Conservation (phyloP, 2,113 vertebrate genomes). For the Apaloderma vittatum region DNA sequence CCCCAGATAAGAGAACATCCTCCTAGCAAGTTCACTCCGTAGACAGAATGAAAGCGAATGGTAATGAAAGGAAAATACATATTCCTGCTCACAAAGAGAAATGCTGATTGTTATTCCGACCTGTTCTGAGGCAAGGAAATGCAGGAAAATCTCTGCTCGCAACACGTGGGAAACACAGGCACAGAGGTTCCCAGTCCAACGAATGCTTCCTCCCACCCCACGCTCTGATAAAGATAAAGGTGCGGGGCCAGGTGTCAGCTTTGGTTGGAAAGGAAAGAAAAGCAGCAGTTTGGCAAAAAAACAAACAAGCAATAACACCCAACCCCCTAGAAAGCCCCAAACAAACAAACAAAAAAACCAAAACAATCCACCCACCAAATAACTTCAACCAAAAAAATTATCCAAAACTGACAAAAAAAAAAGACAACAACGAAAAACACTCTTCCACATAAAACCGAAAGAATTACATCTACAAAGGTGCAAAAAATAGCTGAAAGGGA, state of each 20-base stretch:
- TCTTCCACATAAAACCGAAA: not conserved
- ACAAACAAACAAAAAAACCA: not conserved
- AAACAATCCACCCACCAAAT: not conserved
- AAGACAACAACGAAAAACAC: not conserved
- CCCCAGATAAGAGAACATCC: not conserved
- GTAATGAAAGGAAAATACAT: conserved; percentile 43
- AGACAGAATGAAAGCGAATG: not conserved
- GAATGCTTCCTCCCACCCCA: not conserved
- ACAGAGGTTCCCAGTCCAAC: conserved; percentile 4
- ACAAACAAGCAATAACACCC: not conserved
- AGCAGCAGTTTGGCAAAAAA: not conserved
- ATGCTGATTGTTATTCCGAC: not conserved
- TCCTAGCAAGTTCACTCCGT: not conserved
- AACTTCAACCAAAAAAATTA: not conserved
- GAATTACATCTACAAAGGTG: not conserved
- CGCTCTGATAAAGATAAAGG: not conserved
- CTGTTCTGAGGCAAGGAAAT: conserved; percentile 1
- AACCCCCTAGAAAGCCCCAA: not conserved
- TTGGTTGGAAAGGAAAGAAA: not conserved
- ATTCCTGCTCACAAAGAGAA: not conserved
- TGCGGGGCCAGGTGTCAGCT: not conserved
- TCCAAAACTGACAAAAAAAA: not conserved
- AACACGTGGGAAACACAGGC: not conserved
- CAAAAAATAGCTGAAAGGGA: not conserved
- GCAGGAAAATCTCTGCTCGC: not conserved